Conservation (phyloP, 2,888 invertebrate species). For the Opisthograptis luteolata region DNA sequence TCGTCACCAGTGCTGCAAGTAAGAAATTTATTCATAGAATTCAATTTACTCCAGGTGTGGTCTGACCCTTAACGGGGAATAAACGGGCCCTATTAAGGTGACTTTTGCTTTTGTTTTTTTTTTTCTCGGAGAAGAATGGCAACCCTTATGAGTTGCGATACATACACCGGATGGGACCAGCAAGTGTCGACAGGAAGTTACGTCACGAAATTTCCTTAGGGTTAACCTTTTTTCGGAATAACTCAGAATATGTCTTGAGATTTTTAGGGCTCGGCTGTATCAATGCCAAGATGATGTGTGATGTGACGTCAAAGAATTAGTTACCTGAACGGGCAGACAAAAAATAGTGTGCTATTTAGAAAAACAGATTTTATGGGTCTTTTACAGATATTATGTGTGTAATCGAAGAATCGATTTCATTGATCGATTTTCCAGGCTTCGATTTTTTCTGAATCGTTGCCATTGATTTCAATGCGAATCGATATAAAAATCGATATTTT, state of each 20-base stretch:
- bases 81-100: slow-evolving; percentile 70
- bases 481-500: too few relatives aligned
- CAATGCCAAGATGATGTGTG: background rate
- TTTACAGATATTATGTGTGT: too few relatives aligned
- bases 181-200: slow-evolving; percentile 15
- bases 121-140: slow-evolving; percentile 37
- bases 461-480: background rate
- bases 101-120: slow-evolving; percentile 65
- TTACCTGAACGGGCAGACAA: too few relatives aligned
- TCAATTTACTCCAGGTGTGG: slow-evolving; percentile 79
- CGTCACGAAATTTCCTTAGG: slow-evolving; percentile 10
- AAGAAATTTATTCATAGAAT: slow-evolving; percentile 78
- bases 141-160: slow-evolving; percentile 25
- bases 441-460: too few relatives aligned
- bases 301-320: too few relatives aligned
- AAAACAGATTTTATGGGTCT: too few relatives aligned
- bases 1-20: slow-evolving; percentile 14
- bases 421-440: too few relatives aligned
- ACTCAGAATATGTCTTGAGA: slow-evolving; percentile 6
- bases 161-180: slow-evolving; percentile 13
- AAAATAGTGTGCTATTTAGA: too few relatives aligned
- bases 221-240: slow-evolving; percentile 10
- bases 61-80: slow-evolving; percentile 77
- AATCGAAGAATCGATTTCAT: too few relatives aligned
- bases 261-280: background rate